Evolutionary conservation across 1,140 invertebrate species (phyloP).

Genomic region (Artemia franciscana): DNA sequence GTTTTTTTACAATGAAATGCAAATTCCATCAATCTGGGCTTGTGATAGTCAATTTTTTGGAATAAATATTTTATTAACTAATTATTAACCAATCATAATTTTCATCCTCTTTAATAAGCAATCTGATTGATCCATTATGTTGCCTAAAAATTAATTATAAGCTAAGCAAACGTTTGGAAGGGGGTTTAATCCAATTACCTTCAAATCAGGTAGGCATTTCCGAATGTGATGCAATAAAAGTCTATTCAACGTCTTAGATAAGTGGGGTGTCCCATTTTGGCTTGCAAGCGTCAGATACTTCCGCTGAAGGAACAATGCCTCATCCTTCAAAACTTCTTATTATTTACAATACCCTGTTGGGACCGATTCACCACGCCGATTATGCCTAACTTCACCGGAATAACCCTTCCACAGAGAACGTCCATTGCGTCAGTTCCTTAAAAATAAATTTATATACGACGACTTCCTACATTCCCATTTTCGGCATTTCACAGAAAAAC

Average conservation of each 20-base stretch:
- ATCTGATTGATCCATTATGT: too few relatives aligned
- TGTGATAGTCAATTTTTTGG: too few relatives aligned
- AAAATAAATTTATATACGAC: slow-evolving; percentile 16
- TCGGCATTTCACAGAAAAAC: too few relatives aligned
- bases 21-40: too few relatives aligned
- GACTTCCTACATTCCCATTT: too few relatives aligned
- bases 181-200: slow-evolving; percentile 27
- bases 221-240: slow-evolving; percentile 97
- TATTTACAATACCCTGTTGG: slow-evolving; percentile 88
- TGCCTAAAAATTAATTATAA: too few relatives aligned
- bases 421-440: slow-evolving; percentile 93
- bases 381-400: slow-evolving; percentile 93
- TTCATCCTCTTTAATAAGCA: too few relatives aligned
- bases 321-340: slow-evolving; percentile 89
- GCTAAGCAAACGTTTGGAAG: too few relatives aligned
- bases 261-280: slow-evolving; percentile 86
- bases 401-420: slow-evolving; percentile 84
- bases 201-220: slow-evolving; percentile 91
- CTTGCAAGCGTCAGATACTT: slow-evolving; percentile 92
- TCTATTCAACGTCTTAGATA: slow-evolving; percentile 89
- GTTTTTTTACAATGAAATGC: too few relatives aligned
- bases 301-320: slow-evolving; percentile 72
- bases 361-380: slow-evolving; percentile 96
- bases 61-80: too few relatives aligned
- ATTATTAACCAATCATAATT: too few relatives aligned